These are phyloP conservation scores for Sisor rabdophorus DNA, from an alignment of 2,113 vertebrate genomes.

Conservation along the genomic window DNA sequence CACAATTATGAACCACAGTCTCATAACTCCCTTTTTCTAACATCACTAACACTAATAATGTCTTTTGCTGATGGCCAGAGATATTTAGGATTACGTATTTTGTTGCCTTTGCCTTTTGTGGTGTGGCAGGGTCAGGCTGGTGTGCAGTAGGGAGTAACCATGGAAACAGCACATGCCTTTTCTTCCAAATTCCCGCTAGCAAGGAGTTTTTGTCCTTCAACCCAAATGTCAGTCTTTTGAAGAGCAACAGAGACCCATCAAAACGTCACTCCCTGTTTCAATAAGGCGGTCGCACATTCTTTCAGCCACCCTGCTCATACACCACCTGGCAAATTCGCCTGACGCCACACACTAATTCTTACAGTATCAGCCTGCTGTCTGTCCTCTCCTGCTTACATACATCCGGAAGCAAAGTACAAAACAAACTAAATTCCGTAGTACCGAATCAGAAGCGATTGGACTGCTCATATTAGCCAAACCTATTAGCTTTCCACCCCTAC, in stretches of 20 bases:
- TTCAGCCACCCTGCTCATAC: constrained; percentile 10
- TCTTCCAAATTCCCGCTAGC: constrained; percentile 22
- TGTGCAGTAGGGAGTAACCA: constrained; percentile 29
- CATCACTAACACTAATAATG: not conserved
- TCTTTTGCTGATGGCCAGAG: not conserved
- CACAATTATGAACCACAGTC: not conserved
- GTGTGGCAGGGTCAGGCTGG: constrained; percentile 8
- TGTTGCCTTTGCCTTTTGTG: constrained; percentile 33
- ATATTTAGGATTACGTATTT: not conserved
- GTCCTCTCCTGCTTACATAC: not conserved
- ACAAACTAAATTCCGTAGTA: constrained; percentile 5
- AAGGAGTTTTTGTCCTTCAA: constrained; percentile 38
- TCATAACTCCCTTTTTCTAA: not conserved
- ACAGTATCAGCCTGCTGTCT: constrained; percentile 8
- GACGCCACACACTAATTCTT: constrained; percentile 11
- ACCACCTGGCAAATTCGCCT: not conserved
- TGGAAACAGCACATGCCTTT: constrained; percentile 35
- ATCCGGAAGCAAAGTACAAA: not conserved
- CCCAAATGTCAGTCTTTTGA: constrained; percentile 38
- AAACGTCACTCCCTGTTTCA: constrained; percentile 26
- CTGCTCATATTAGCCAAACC: not conserved
- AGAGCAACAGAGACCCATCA: constrained; percentile 26
- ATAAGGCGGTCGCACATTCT: constrained; percentile 10
- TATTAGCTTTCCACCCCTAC: not conserved
- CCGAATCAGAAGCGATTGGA: not conserved